Conservation (phyloP, 2,888 invertebrate species). For the Nowickia ferox region DNA sequence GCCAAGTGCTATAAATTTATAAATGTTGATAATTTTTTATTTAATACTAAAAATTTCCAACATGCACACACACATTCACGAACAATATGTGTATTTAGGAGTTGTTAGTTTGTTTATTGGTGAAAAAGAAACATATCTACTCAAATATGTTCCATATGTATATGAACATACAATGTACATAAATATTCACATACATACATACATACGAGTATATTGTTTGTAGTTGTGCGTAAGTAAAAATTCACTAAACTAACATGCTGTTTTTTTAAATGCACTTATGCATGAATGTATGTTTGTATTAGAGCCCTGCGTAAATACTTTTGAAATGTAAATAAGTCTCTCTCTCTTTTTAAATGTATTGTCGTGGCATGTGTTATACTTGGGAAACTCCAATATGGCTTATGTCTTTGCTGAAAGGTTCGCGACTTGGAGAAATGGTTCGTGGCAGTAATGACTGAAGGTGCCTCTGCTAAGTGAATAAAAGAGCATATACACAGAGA, state of each 20-base stretch:
- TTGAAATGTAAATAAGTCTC: too few species aligned
- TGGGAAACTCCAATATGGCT: too few species aligned
- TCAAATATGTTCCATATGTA: not conserved
- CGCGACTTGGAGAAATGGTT: too few species aligned
- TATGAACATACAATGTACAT: not conserved
- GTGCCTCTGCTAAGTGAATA: too few species aligned
- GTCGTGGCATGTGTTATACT: too few species aligned
- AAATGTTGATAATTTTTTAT: constrained; percentile 54
- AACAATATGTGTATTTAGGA: not conserved
- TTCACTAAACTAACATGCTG: constrained; percentile 45
- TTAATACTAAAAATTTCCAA: constrained; percentile 41
- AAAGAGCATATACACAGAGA: too few species aligned
- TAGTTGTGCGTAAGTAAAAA: constrained; percentile 31
- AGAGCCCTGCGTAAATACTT: too few species aligned
- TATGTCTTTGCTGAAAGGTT: too few species aligned
- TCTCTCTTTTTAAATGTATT: too few species aligned
- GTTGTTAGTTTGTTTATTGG: constrained; percentile 39
- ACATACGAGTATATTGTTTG: too few species aligned
- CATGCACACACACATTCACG: not conserved
- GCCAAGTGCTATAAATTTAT: constrained; percentile 63
- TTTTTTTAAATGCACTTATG: constrained; percentile 31
- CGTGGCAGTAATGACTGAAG: too few species aligned
- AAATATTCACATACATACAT: too few species aligned
- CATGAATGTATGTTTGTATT: not conserved
- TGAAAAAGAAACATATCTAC: not conserved